Conservation (phyloP, 2,888 invertebrate species). For the Meiosimyza platycephala region DNA sequence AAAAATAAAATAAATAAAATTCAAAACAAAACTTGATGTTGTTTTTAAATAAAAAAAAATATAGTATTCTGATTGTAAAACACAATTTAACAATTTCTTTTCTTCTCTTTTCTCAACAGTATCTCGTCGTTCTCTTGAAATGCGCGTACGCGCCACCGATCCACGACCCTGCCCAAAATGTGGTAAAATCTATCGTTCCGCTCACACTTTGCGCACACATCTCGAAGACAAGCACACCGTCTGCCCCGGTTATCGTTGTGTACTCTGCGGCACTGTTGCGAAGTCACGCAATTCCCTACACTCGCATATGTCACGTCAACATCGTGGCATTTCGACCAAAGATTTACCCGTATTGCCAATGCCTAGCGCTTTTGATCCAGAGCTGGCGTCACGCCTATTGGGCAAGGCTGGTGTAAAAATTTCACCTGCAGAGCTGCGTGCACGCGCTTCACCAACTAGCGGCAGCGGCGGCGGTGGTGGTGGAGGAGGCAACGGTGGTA, state of each 20-base stretch:
- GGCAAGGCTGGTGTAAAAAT: constrained; percentile 92
- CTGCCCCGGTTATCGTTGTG: constrained; percentile 92
- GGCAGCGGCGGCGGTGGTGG: constrained; percentile 70
- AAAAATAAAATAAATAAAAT: constrained; percentile 38
- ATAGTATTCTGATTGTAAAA: background rate
- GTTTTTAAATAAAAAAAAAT: background rate
- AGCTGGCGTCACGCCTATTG: constrained; percentile 84
- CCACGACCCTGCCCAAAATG: constrained; percentile 93
- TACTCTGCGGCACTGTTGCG: constrained; percentile 91
- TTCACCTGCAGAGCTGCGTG: constrained; percentile 83
- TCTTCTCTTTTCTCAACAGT: constrained; percentile 67
- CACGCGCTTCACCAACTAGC: constrained; percentile 84
- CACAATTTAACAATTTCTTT: background rate
- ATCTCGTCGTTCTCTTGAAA: constrained; percentile 83
- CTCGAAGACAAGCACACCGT: constrained; percentile 94
- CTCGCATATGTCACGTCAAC: constrained; percentile 94
- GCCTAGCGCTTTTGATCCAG: constrained; percentile 93
- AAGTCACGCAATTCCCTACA: constrained; percentile 92
- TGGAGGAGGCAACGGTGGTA: constrained; percentile 43
- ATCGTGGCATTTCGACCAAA: constrained; percentile 92
- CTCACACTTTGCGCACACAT: constrained; percentile 90
- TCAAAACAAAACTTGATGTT: constrained; percentile 15
- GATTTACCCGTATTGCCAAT: constrained; percentile 92
- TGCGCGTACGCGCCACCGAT: constrained; percentile 91
- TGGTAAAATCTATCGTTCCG: constrained; percentile 91